Evolutionary conservation across 2,888 invertebrate genomes (phyloP).

Genomic region (Chymomyza amoena): DNA sequence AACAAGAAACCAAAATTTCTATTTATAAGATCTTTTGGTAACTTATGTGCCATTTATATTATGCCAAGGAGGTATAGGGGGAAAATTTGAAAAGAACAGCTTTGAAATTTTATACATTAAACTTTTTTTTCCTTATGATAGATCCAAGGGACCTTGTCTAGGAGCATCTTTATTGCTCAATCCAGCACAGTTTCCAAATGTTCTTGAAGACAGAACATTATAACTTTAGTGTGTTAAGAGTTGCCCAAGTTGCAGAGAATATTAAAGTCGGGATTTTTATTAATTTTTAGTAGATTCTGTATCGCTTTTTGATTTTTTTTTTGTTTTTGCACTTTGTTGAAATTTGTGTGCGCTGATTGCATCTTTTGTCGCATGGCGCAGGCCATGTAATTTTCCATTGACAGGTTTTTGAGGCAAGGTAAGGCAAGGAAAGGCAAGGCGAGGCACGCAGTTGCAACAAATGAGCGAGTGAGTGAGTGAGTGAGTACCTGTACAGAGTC

Average conservation of each 20-base stretch:
- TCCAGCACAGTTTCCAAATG: background rate
- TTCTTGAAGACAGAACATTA: too few species aligned
- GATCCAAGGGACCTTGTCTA: too few species aligned
- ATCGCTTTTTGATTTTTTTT: background rate
- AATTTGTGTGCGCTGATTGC: slow-evolving; percentile 51
- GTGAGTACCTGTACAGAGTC: background rate
- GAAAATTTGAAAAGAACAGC: too few species aligned
- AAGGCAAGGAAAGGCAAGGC: slow-evolving; percentile 33
- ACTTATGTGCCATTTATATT: too few species aligned
- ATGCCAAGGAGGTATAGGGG: too few species aligned
- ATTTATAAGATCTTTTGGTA: too few species aligned
- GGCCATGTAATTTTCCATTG: slow-evolving; percentile 32
- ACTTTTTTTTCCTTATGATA: too few species aligned
- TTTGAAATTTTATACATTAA: too few species aligned
- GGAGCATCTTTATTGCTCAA: too few species aligned
- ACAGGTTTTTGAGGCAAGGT: slow-evolving; percentile 41
- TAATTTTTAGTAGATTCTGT: background rate
- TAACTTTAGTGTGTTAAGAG: background rate
- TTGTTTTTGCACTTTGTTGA: slow-evolving; percentile 6
- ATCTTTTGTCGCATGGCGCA: slow-evolving; percentile 64
- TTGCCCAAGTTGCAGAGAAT: background rate
- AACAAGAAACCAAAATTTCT: too few species aligned
- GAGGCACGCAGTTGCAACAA: background rate
- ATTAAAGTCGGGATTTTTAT: background rate
- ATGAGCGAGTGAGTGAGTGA: background rate